Evolutionary conservation across 2,113 vertebrate species (phyloP).

Genomic region (Rousettus leschenaultii): DNA sequence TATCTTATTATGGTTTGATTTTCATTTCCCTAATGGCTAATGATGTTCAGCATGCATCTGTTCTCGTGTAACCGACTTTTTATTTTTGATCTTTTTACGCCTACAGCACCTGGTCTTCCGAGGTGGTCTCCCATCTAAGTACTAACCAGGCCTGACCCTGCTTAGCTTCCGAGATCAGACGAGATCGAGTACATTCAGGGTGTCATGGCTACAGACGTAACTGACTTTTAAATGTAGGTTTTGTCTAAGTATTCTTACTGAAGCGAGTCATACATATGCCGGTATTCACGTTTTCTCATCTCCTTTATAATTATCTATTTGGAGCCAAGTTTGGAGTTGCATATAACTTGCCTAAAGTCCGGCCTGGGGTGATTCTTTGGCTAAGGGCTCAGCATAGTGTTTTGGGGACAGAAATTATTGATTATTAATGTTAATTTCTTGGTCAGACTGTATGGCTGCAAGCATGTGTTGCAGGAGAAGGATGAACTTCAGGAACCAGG

Average conservation of each 20-base stretch:
- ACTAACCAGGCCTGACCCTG: no score
- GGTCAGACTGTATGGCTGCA: neutral
- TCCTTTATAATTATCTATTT: neutral
- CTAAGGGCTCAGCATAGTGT: neutral
- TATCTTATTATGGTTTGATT: neutral
- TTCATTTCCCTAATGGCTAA: neutral
- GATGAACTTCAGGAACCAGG: neutral
- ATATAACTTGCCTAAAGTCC: neutral
- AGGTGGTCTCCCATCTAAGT: no score
- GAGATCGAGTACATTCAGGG: no score
- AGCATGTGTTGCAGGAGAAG: neutral
- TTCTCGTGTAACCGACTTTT: neutral
- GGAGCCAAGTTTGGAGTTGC: neutral
- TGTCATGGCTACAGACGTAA: no score
- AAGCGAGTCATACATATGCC: neutral
- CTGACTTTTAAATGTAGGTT: neutral
- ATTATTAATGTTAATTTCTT: neutral
- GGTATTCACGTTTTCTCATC: neutral
- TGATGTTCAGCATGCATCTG: neutral
- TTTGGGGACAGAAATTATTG: neutral
- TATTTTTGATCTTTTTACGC: no score
- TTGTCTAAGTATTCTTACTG: neutral
- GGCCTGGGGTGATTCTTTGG: neutral
- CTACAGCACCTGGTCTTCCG: no score
- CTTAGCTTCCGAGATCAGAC: no score